Conservation (phyloP, 2,888 invertebrate species). For the Lasioglossum zephyrum region DNA sequence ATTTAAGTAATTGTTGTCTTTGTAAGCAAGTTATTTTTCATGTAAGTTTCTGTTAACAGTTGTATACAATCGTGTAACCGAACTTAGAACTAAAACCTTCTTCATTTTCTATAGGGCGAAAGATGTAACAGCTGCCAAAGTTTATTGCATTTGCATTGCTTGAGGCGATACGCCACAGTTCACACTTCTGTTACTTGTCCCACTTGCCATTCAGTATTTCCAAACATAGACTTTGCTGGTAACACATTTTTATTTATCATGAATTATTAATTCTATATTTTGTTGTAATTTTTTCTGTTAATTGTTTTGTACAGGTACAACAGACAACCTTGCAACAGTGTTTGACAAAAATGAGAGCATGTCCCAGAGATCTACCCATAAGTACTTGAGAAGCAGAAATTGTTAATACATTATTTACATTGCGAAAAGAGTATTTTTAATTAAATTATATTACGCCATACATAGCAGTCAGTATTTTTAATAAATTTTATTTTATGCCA, state of each 20-base stretch:
- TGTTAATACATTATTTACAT: neutral
- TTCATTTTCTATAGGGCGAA: constrained; percentile 65
- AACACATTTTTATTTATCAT: constrained; percentile 8
- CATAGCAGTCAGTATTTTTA: neutral
- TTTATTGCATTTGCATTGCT: constrained; percentile 71
- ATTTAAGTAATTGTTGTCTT: constrained; percentile 74
- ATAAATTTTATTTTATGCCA: neutral
- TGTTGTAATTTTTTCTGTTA: neutral
- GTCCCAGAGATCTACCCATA: neutral
- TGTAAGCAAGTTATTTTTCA: constrained; percentile 79
- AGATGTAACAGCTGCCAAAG: constrained; percentile 69
- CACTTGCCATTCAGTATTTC: constrained; percentile 63
- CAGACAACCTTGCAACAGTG: neutral
- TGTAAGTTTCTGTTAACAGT: constrained; percentile 69
- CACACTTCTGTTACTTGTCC: constrained; percentile 68
- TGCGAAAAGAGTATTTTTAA: neutral
- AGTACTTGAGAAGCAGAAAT: neutral
- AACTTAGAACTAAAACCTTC: constrained; percentile 12
- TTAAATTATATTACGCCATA: neutral
- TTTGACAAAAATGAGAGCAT: neutral
- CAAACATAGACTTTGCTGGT: constrained; percentile 34
- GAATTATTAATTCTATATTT: neutral
- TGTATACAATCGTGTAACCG: neutral
- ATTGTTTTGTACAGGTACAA: constrained; percentile 9
- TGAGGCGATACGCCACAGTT: constrained; percentile 62